Base-by-base conservation (phyloP, 2,113 vertebrate genomes). In the rabbit (Oryctolagus cuniculus) region DNA sequence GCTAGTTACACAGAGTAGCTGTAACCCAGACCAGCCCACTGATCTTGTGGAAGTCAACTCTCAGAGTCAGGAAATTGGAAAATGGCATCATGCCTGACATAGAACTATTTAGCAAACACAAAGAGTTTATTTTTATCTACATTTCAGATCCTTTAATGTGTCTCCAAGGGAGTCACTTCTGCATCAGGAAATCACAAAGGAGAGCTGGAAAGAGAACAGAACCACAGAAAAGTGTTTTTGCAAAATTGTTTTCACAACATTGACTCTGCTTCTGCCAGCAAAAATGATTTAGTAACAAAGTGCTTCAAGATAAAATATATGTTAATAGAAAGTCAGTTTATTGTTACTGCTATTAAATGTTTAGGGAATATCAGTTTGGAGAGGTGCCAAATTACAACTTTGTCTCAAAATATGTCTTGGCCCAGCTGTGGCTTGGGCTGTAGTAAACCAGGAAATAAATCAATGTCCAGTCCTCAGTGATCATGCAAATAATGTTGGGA, bases 221-320 rank as follows among this genome's bases (percentile, higher is more conserved):
- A 55, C 29, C 73, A 64, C 19, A 90, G 29, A 73, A 78, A 89
- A 86, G 12, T 24, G 10, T 51, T 89, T 87, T 88, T n/a, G 21
- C 58, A 70, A 49, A 90, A 51, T 44, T 91, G 72, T 94, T 93
- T 93, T 88, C 69, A 92, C 82, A 95, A 44, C 24, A 83, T 22
- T 86, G 78, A 69, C 58, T 90, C 67, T 61, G 25, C 61, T 86
- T 93, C 84, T 93, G 66, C 51, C 24, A 38, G 25, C 27, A 58
- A 64, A 53, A 88, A 90, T 49, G 38, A 96, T 38, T 61, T 80
- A 84, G 58, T 66, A 67, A 79, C 9, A 79, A 90, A 72, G 51
- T 85, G 61, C 82, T 90, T 82, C 24, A 61, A 25, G 49, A 74
- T 77, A 80, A 87, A 90, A 92, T 72, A 38, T 1, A 69, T 49